Evolutionary conservation across 2,888 invertebrate species (phyloP).

Genomic region (Athalia circularis): DNA sequence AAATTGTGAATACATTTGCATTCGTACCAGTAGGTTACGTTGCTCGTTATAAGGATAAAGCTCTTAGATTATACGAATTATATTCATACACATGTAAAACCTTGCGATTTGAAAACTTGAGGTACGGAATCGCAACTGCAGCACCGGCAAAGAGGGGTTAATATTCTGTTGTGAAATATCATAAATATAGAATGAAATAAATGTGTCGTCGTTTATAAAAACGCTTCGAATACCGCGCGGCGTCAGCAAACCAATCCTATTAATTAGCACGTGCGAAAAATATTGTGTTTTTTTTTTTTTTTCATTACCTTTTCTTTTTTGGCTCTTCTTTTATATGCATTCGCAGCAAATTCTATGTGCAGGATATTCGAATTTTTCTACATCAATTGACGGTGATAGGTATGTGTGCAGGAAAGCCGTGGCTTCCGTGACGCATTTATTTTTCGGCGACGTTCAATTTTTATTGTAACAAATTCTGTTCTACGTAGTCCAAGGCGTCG

Average conservation of each 20-base stretch:
- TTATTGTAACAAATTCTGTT: not conserved
- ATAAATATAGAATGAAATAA: slow-evolving; percentile 1
- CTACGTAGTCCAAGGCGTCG: not conserved
- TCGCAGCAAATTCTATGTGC: slow-evolving; percentile 1
- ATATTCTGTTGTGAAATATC: slow-evolving; percentile 21
- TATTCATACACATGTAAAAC: no score
- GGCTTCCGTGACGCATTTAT: slow-evolving; percentile 14
- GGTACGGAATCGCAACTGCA: no score
- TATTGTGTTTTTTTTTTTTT: not conserved
- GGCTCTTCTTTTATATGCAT: not conserved
- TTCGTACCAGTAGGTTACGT: no score
- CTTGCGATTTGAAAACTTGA: no score
- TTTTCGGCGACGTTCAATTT: not conserved
- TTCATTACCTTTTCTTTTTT: not conserved
- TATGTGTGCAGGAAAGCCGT: not conserved
- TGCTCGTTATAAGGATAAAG: no score
- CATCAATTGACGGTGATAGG: not conserved
- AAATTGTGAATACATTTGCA: no score
- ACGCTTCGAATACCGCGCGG: not conserved
- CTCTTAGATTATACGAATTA: no score
- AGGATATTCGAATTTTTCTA: not conserved
- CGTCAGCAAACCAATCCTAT: slow-evolving; percentile 26
- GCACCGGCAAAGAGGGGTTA: not conserved
- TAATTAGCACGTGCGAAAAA: not conserved
- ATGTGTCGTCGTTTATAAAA: not conserved